These are phyloP conservation scores for Hemicrepidius hirtus DNA, from an alignment of 2,888 invertebrate genomes.

Conservation along the genomic window DNA sequence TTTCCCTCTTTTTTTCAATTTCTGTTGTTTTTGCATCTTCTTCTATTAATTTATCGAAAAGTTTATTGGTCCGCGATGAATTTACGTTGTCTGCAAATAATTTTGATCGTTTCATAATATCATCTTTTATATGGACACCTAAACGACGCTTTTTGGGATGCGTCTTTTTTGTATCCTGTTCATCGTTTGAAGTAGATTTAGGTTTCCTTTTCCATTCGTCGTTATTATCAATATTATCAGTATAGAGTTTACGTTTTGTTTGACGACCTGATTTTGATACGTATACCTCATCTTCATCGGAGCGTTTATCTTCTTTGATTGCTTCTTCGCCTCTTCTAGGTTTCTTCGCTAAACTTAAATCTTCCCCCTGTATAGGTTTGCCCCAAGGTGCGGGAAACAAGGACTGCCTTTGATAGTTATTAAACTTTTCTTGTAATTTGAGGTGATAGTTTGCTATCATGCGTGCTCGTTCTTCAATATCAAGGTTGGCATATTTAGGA, in stretches of 20 bases:
- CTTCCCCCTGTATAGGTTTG: slow-evolving; percentile 46
- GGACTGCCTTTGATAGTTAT: slow-evolving; percentile 45
- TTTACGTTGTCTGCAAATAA: slow-evolving; percentile 39
- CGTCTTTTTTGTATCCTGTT: slow-evolving; percentile 25
- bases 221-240: slow-evolving; percentile 40
- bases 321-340: too few relatives aligned
- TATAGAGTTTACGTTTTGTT: slow-evolving; percentile 53
- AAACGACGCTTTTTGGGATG: background rate
- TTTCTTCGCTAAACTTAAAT: too few relatives aligned
- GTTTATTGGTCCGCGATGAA: slow-evolving; percentile 41
- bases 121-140: slow-evolving; percentile 38
- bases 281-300: slow-evolving; percentile 15
- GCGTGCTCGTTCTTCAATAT: slow-evolving; percentile 40
- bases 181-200: slow-evolving; percentile 16
- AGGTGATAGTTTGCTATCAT: slow-evolving; percentile 47
- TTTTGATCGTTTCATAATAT: slow-evolving; percentile 48
- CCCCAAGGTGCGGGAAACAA: slow-evolving; percentile 45
- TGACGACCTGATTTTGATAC: slow-evolving; percentile 45
- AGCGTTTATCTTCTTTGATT: slow-evolving; percentile 1
- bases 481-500: slow-evolving; percentile 44
- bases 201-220: slow-evolving; percentile 42
- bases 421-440: slow-evolving; percentile 38
- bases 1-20: slow-evolving; percentile 23
- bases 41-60: slow-evolving; percentile 50
- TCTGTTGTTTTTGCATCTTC: slow-evolving; percentile 33